phyloP scores from a whole-genome alignment of 2,888 invertebrate species.

The Smittia aterrima region DNA sequence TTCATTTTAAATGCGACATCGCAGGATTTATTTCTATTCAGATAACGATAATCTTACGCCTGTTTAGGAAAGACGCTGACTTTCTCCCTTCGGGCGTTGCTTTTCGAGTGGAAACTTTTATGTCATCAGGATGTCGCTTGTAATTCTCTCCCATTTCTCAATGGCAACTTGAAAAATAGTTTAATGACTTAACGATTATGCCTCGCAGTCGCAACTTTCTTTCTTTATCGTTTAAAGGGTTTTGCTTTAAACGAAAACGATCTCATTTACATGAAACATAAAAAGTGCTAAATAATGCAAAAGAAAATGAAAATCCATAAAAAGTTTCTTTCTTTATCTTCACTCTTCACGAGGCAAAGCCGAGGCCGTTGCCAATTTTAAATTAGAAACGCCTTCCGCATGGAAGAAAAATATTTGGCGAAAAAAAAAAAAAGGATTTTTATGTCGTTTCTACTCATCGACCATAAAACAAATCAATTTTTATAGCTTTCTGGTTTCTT shows the following conservation, averaged over 20 bases:
- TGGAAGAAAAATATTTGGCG: not conserved
- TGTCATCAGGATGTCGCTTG: conserved; percentile 7
- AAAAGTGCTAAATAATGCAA: conserved; percentile 22
- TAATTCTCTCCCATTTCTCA: not conserved
- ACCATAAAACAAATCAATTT: conserved; percentile 41
- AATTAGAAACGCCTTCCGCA: conserved; percentile 41
- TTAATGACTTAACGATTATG: not conserved
- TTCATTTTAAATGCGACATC: conserved; percentile 36
- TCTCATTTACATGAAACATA: conserved; percentile 22
- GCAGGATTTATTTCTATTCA: conserved; percentile 31
- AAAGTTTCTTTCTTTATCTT: not conserved
- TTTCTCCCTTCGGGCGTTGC: not conserved
- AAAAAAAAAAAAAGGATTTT: conserved; percentile 11
- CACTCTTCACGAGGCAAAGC: not conserved
- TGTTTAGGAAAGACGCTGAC: not conserved
- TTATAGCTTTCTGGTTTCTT: conserved; percentile 28
- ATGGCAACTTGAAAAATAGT: conserved; percentile 16
- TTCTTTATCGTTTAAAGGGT: not conserved
- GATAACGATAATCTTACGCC: conserved; percentile 32
- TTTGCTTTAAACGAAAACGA: not conserved
- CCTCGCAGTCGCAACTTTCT: not conserved
- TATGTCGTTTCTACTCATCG: conserved; percentile 6
- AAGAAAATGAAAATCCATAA: not conserved
- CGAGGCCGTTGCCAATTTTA: conserved; percentile 38
- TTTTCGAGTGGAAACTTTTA: not conserved